Conservation (phyloP, 2,113 vertebrate species). For the Hirundichthys speculiger region DNA sequence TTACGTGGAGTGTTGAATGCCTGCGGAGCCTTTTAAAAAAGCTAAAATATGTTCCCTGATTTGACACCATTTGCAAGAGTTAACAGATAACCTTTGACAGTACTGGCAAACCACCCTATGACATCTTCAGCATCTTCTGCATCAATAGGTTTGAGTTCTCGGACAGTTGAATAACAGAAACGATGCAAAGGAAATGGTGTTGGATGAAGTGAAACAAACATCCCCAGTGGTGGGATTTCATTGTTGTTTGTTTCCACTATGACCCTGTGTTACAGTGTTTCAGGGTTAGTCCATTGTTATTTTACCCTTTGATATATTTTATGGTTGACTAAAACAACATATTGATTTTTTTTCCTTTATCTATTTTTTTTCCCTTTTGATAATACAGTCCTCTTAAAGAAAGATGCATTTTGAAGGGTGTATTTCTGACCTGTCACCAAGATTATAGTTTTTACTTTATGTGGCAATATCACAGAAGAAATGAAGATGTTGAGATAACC, state of each 20-base stretch:
- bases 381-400: conserved; percentile 20
- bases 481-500: conserved; percentile 72
- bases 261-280: conserved; percentile 59
- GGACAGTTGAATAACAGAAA: conserved; percentile 59
- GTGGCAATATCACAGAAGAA: too few relatives aligned
- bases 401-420: conserved; percentile 23
- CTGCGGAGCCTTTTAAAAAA: conserved; percentile 55
- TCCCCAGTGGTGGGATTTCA: conserved; percentile 45
- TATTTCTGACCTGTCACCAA: too few relatives aligned
- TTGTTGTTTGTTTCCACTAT: conserved; percentile 45
- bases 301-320: conserved; percentile 44
- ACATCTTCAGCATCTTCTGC: conserved; percentile 62
- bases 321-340: conserved; percentile 45
- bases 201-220: conserved; percentile 68
- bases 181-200: conserved; percentile 60
- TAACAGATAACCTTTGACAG: conserved; percentile 75
- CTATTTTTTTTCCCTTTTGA: background rate
- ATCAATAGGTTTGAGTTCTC: conserved; percentile 26
- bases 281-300: conserved; percentile 48
- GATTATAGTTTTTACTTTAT: conserved; percentile 33
- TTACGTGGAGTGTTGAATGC: conserved; percentile 17
- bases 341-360: conserved; percentile 5
- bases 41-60: conserved; percentile 72
- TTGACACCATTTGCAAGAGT: conserved; percentile 81
- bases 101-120: conserved; percentile 47